Conservation (phyloP, 2,797 vertebrate species). For the Characodon lateralis region DNA sequence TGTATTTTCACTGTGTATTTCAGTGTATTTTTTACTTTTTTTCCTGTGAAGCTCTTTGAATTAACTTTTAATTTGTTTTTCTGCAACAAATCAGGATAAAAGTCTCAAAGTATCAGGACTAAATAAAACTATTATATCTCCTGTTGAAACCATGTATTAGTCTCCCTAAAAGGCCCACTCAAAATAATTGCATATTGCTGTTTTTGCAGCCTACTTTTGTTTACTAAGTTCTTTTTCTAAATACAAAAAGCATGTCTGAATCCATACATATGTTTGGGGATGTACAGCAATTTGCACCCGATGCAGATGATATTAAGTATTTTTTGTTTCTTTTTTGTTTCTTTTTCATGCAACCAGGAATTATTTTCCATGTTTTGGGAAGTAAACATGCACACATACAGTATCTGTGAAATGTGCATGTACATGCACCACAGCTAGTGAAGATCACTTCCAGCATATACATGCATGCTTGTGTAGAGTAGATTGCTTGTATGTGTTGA, state of each 20-base stretch:
- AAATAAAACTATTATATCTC: background rate
- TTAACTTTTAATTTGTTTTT: too few species aligned
- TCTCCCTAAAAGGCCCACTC: slow-evolving; percentile 40
- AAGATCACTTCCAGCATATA: slow-evolving; percentile 36
- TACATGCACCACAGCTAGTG: slow-evolving; percentile 56
- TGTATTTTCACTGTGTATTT: too few species aligned
- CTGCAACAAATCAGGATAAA: background rate
- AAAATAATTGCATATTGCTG: slow-evolving; percentile 13
- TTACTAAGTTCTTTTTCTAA: slow-evolving; percentile 33
- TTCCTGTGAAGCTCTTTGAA: too few species aligned
- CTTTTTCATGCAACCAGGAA: slow-evolving; percentile 11
- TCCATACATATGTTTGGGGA: slow-evolving; percentile 54
- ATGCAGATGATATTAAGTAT: background rate
- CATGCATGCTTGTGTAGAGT: slow-evolving; percentile 30
- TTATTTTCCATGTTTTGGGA: slow-evolving; percentile 19
- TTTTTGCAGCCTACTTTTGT: slow-evolving; percentile 31
- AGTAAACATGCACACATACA: slow-evolving; percentile 5
- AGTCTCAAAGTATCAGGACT: too few species aligned
- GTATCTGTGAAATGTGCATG: slow-evolving; percentile 15
- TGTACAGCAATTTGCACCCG: slow-evolving; percentile 19
- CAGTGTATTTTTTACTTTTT: too few species aligned
- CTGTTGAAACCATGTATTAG: slow-evolving; percentile 41
- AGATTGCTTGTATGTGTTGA: slow-evolving; percentile 36
- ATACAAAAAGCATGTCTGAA: slow-evolving; percentile 55
- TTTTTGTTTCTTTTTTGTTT: background rate